phyloP scores from a whole-genome alignment of 2,797 vertebrate genomes.

The Pipistrellus kuhlii region DNA sequence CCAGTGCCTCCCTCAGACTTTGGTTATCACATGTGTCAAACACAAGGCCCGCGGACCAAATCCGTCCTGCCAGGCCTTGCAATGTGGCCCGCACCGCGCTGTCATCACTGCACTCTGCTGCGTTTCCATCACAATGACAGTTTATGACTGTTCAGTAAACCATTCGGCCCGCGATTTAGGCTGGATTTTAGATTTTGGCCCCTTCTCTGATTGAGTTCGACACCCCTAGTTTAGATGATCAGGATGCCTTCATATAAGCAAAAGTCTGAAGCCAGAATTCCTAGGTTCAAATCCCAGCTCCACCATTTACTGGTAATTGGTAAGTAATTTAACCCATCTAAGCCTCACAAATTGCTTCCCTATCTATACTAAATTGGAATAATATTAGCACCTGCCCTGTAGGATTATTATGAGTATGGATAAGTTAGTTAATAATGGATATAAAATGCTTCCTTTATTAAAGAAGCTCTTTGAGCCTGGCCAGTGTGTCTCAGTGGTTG shows the following conservation, averaged over 20 bases:
- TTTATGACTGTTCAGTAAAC: too few species aligned
- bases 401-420: background rate
- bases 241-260: background rate
- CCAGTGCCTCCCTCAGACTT: background rate
- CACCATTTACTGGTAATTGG: background rate
- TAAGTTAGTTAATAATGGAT: background rate
- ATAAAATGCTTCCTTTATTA: background rate
- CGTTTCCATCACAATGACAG: too few species aligned
- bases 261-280: background rate
- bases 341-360: background rate
- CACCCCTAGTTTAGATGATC: background rate
- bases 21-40: too few species aligned
- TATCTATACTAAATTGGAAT: background rate
- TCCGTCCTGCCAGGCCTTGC: too few species aligned
- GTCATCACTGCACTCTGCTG: too few species aligned
- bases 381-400: background rate
- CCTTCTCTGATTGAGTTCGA: too few species aligned
- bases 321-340: background rate
- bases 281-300: background rate
- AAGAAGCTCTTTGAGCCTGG: background rate
- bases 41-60: too few species aligned
- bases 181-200: too few species aligned
- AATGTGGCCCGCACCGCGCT: too few species aligned
- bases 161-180: too few species aligned
- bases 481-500: too few species aligned